A percentile compares a stretch with the other conserved stretches of the same genome.
These are phyloP conservation scores for Eilema depressum DNA, from an alignment of 2,888 invertebrate genomes.

Conservation along the genomic window DNA sequence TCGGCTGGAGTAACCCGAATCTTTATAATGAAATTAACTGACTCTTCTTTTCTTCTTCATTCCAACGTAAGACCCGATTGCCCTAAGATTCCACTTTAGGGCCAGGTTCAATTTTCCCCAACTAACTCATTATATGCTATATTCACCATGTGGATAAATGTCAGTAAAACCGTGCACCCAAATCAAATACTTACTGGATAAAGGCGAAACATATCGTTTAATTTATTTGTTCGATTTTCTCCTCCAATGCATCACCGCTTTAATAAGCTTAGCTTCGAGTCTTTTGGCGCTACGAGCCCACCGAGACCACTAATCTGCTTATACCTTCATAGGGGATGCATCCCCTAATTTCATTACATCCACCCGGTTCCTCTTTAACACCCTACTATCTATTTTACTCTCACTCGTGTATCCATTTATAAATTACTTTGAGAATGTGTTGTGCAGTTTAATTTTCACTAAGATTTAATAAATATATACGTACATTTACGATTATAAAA, in stretches of 20 bases:
- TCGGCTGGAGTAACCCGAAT: too few relatives aligned
- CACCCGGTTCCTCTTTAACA: slow-evolving; percentile 23
- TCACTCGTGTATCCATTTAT: slow-evolving; percentile 17
- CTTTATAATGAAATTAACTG: too few relatives aligned
- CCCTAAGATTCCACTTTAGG: too few relatives aligned
- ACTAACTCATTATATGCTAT: too few relatives aligned
- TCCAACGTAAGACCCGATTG: too few relatives aligned
- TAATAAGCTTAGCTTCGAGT: slow-evolving; percentile 26
- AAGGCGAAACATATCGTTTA: background rate
- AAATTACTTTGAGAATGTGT: background rate
- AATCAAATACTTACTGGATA: background rate
- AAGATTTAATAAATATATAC: too few relatives aligned
- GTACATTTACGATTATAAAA: too few relatives aligned
- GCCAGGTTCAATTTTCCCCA: too few relatives aligned
- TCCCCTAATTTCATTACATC: slow-evolving; percentile 39
- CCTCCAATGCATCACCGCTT: slow-evolving; percentile 15
- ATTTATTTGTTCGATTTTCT: slow-evolving; percentile 15
- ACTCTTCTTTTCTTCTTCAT: too few relatives aligned
- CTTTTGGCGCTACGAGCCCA: slow-evolving; percentile 24
- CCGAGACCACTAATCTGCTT: slow-evolving; percentile 40
- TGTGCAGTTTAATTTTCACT: background rate
- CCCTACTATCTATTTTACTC: slow-evolving; percentile 25
- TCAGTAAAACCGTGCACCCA: background rate
- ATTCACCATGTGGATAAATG: background rate
- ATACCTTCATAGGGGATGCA: slow-evolving; percentile 32